These are phyloP conservation scores for Microhierax caerulescens DNA, from an alignment of 2,797 vertebrate genomes.

Conservation along the genomic window DNA sequence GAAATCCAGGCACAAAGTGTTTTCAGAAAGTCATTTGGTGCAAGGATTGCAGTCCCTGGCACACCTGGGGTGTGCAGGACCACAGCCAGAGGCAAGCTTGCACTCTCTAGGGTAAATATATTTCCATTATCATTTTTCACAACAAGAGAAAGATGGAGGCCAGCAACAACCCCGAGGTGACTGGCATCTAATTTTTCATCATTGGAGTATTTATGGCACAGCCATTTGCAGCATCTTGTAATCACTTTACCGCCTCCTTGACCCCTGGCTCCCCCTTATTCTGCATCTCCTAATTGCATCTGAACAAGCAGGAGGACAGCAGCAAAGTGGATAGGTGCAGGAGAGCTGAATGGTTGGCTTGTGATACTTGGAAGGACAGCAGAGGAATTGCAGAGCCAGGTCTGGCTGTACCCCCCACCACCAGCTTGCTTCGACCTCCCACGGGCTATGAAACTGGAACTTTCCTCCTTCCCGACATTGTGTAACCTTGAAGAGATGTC, in stretches of 20 bases:
- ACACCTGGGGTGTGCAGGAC: neutral
- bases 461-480: neutral
- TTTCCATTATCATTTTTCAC: constrained; percentile 51
- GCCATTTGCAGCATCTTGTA: constrained; percentile 43
- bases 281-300: constrained; percentile 38
- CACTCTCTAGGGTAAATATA: constrained; percentile 13
- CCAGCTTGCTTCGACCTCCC: constrained; percentile 8
- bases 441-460: neutral
- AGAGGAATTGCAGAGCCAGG: neutral
- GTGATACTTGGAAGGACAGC: constrained; percentile 52
- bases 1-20: neutral
- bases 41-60: neutral
- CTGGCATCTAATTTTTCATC: constrained; percentile 36
- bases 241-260: constrained; percentile 42
- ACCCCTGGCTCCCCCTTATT: constrained; percentile 33
- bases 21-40: neutral
- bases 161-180: constrained; percentile 29
- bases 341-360: constrained; percentile 8
- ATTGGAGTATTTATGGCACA: constrained; percentile 1
- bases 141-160: constrained; percentile 23
- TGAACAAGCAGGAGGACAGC: neutral
- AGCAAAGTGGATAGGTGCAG: constrained; percentile 16
- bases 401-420: neutral
- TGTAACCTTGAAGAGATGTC: constrained; percentile 9
- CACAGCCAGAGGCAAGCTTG: neutral